phyloP scores from a whole-genome alignment of 2,888 invertebrate species.

The Protonemura montana region DNA sequence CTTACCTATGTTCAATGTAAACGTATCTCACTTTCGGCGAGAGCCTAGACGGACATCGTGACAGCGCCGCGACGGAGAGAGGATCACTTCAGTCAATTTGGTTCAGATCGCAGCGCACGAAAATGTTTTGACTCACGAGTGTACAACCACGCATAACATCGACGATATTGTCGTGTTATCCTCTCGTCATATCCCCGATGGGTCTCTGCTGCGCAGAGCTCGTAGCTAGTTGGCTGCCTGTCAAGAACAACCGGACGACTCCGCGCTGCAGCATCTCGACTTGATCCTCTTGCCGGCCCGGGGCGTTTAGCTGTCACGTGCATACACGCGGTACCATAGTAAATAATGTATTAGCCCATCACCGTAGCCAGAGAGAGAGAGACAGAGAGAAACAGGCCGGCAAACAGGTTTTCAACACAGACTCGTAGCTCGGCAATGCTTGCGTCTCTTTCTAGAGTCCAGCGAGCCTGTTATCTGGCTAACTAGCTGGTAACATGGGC shows the following conservation, averaged over 20 bases:
- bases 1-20: background rate
- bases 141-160: background rate
- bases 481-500: conserved; percentile 19
- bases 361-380: background rate
- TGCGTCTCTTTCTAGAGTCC: background rate
- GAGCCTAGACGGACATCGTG: background rate
- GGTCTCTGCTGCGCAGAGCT: background rate
- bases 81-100: background rate
- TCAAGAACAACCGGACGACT: background rate
- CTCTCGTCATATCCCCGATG: too few species aligned
- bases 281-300: background rate
- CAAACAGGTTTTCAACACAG: conserved; percentile 8
- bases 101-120: background rate
- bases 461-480: background rate
- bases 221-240: background rate
- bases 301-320: conserved; percentile 15
- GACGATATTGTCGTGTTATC: background rate
- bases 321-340: conserved; percentile 1
- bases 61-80: background rate
- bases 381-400: background rate
- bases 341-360: conserved; percentile 17
- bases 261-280: background rate
- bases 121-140: background rate
- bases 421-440: background rate
- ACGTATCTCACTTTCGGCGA: background rate